Conservation (phyloP, 2,113 vertebrate genomes). For the Cyrtonyx montezumae region DNA sequence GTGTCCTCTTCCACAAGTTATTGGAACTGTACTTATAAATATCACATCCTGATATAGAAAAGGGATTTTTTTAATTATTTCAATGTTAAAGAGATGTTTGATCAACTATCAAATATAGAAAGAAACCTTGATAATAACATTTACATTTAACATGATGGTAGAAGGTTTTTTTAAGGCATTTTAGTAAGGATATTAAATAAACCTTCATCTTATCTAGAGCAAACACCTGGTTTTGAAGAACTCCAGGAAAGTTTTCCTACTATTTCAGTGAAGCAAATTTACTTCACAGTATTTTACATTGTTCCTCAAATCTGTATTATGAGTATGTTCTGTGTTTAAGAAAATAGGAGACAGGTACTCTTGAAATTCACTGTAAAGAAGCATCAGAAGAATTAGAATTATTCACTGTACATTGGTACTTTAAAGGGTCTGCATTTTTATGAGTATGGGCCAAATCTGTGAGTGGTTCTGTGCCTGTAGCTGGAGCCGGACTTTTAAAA, state of each 20-base stretch:
- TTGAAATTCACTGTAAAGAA: not conserved
- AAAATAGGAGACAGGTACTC: not conserved
- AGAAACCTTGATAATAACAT: not conserved
- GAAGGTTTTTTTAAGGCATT: not conserved
- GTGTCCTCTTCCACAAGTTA: not conserved
- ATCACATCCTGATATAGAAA: not conserved
- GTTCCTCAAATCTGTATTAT: not conserved
- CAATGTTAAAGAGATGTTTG: not conserved
- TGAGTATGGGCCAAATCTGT: conserved; percentile 2
- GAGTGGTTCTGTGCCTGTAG: not conserved
- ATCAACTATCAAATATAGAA: not conserved
- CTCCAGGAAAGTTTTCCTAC: not conserved
- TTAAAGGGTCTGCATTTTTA: not conserved
- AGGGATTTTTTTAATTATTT: not conserved
- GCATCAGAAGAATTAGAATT: not conserved
- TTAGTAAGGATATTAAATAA: not conserved
- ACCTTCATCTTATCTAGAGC: not conserved
- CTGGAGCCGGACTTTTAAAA: conserved; percentile 14
- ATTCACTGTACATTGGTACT: not conserved
- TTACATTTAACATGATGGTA: not conserved
- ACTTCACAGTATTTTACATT: not conserved
- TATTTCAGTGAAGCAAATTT: not conserved
- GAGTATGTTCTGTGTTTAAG: not conserved
- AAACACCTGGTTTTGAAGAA: conserved; percentile 5
- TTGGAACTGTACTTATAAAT: not conserved